Percentiles rank a stretch among this genome's conserved stretches.
Conservation (phyloP, 1,140 invertebrate genomes). For the roundworm (Caenorhabditis elegans) region DNA sequence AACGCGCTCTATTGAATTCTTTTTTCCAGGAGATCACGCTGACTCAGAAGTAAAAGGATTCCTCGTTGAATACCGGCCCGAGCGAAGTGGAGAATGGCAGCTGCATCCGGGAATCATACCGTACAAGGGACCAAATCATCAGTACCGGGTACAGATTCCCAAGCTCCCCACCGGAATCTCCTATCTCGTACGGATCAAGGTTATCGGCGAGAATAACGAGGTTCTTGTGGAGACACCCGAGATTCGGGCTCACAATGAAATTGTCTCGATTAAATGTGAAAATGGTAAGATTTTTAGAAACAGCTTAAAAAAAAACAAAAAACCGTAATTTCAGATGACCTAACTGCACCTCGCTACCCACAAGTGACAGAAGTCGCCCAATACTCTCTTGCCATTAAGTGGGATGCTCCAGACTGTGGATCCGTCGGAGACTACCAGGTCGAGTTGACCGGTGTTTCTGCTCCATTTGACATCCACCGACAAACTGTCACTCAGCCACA, state of each 20-base stretch:
- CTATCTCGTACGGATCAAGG: conserved; percentile 66
- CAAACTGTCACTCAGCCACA: conserved; percentile 65
- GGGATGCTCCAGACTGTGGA: conserved; percentile 64
- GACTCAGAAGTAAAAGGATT: conserved; percentile 63
- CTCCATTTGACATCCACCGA: conserved; percentile 63
- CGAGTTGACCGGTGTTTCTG: conserved; percentile 57
- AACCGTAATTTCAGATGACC: conserved; percentile 54
- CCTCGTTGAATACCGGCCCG: conserved; percentile 65
- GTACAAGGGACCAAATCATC: conserved; percentile 66
- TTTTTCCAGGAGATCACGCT: conserved; percentile 59
- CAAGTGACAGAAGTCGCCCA: conserved; percentile 57
- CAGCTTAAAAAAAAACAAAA: neutral
- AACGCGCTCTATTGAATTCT: no score
- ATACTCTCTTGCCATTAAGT: conserved; percentile 61
- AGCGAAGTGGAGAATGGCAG: conserved; percentile 63
- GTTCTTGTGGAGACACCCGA: conserved; percentile 65
- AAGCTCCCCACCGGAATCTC: conserved; percentile 63
- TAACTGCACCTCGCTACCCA: conserved; percentile 64
- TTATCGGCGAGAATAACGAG: conserved; percentile 63
- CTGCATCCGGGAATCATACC: conserved; percentile 64
- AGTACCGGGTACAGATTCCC: conserved; percentile 66
- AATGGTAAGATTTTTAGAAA: conserved; percentile 43
- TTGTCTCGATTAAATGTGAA: conserved; percentile 65
- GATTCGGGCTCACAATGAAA: conserved; percentile 64
- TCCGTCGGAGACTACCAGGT: conserved; percentile 65